These are phyloP conservation scores for Aplysina aerophoba DNA, from an alignment of 37 sponge, comb jelly and placozoan species.

Conservation along the genomic window DNA sequence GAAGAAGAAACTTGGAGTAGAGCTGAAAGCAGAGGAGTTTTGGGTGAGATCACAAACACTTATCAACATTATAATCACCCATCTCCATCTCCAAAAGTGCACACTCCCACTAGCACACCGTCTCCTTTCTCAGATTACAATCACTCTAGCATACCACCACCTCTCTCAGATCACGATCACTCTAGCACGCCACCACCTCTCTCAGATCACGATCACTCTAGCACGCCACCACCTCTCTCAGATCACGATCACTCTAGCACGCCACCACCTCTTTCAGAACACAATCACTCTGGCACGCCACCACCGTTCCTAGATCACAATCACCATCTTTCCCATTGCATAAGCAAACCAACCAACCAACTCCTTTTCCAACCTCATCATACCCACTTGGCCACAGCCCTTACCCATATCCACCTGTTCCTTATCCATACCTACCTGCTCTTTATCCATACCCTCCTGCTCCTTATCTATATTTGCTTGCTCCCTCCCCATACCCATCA, in stretches of 20 bases:
- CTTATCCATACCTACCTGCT: too few relatives aligned
- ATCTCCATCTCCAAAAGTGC: neutral
- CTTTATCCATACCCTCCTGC: too few relatives aligned
- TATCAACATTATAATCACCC: neutral
- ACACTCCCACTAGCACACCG: neutral
- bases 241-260: neutral
- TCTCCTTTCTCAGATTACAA: neutral
- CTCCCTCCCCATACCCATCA: too few relatives aligned
- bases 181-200: neutral
- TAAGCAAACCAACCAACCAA: neutral
- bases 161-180: neutral
- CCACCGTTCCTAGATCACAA: neutral
- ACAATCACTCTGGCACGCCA: neutral
- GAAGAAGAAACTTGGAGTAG: neutral
- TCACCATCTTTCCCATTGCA: neutral
- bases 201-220: neutral
- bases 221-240: neutral
- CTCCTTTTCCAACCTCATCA: neutral
- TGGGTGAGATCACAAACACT: slow-evolving; percentile 18
- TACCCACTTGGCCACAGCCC: neutral
- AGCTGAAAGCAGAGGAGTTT: neutral
- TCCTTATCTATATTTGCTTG: too few relatives aligned
- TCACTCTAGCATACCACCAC: neutral
- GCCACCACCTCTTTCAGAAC: neutral
- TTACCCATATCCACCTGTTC: too few relatives aligned